phyloP scores from a whole-genome alignment of 2,888 invertebrate genomes.

The Cryptocephalus primarius region DNA sequence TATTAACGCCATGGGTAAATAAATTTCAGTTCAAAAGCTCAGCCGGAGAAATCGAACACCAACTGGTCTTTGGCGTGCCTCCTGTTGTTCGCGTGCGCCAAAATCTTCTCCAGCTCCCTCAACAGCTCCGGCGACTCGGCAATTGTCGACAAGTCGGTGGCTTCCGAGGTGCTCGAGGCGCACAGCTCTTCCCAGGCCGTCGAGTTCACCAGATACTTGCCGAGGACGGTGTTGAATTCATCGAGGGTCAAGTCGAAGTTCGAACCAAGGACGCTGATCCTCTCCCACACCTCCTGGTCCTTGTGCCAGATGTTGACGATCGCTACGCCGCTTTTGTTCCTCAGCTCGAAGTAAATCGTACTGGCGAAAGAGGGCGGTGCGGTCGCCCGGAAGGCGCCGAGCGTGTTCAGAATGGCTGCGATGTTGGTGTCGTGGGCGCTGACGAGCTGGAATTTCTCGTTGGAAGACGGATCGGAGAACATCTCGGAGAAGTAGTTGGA shows the following conservation, averaged over 20 bases:
- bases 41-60: too few species aligned
- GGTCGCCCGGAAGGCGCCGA: conserved; percentile 5
- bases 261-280: conserved; percentile 2
- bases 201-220: neutral
- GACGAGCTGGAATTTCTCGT: conserved; percentile 5
- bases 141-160: neutral
- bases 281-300: conserved; percentile 1
- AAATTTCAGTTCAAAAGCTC: too few species aligned
- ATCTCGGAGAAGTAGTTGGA: neutral
- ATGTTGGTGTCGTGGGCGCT: conserved; percentile 9
- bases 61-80: too few species aligned
- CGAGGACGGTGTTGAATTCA: conserved; percentile 2
- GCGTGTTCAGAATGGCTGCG: conserved; percentile 3
- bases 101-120: too few species aligned
- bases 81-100: too few species aligned
- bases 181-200: neutral
- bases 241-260: conserved; percentile 2
- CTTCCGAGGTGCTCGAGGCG: neutral
- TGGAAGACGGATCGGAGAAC: neutral
- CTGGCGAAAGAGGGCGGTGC: conserved; percentile 5
- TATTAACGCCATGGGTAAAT: too few species aligned
- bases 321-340: neutral
- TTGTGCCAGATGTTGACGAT: conserved; percentile 6
- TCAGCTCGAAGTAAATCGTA: conserved; percentile 6
- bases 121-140: too few species aligned